phyloP scores from a whole-genome alignment of 2,113 vertebrate genomes.

The Noctilio leporinus region DNA sequence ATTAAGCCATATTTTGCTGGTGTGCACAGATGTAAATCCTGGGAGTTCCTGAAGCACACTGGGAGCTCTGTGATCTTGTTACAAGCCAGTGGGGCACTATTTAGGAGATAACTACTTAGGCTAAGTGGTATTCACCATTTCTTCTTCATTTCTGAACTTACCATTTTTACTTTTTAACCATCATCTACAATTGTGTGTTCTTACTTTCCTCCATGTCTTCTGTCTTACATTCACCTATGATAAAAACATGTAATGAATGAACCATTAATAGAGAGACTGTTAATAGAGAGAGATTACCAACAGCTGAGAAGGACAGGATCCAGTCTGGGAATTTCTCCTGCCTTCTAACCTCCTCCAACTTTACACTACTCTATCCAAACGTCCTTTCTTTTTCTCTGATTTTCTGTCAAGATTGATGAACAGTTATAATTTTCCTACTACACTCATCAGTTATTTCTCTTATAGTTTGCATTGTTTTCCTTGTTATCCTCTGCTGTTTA shows the following conservation, averaged over 20 bases:
- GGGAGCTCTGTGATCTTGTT: not conserved
- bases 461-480: not conserved
- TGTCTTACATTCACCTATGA: not conserved
- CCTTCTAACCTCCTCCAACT: not conserved
- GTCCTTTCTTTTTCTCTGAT: not conserved
- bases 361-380: not conserved
- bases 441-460: not conserved
- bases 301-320: not conserved
- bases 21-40: not conserved
- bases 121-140: not conserved
- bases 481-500: not conserved
- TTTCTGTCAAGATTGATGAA: not conserved
- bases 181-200: not conserved
- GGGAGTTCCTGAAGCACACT: not conserved
- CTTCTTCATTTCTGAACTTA: not conserved
- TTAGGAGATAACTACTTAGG: conserved; percentile 21
- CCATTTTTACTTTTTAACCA: not conserved
- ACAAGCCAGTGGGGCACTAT: not conserved
- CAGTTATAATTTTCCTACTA: not conserved
- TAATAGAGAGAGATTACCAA: not conserved
- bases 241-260: too few species aligned
- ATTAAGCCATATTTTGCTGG: not conserved
- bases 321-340: not conserved
- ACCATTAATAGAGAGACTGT: too few species aligned
- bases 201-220: not conserved